Percentiles rank a stretch among this genome's conserved stretches.
Evolutionary conservation across 1,140 invertebrate species (phyloP).

Genomic region (Philaenus spumarius): DNA sequence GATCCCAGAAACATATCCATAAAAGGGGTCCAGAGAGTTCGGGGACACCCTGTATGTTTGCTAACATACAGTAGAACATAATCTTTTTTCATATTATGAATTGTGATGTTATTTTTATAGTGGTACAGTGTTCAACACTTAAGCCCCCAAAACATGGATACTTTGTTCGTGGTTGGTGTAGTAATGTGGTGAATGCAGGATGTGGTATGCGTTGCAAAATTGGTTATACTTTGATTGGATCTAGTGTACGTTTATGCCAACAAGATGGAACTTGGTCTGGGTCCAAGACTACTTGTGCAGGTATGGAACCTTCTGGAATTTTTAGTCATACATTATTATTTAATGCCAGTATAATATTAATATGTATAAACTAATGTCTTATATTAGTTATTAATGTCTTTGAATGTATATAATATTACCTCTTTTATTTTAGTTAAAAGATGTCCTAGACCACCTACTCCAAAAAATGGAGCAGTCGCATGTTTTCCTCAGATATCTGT

Average conservation of each 20-base stretch:
- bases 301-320: conserved; percentile 36
- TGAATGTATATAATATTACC: not conserved
- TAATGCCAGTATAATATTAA: not conserved
- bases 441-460: conserved; percentile 47
- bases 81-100: no score
- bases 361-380: not conserved
- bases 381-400: not conserved
- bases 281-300: conserved; percentile 48
- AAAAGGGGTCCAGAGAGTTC: no score
- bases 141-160: conserved; percentile 55
- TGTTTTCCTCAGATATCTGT: conserved; percentile 48
- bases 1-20: no score
- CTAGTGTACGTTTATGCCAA: conserved; percentile 57
- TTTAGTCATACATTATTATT: not conserved
- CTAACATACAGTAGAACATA: no score
- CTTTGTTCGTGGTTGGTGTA: conserved; percentile 57
- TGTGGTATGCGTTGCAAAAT: conserved; percentile 61
- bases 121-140: conserved; percentile 52
- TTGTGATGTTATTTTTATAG: conserved; percentile 38
- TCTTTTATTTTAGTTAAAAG: conserved; percentile 49
- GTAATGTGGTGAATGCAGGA: conserved; percentile 58
- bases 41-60: no score
- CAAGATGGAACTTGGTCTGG: conserved; percentile 62
- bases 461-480: conserved; percentile 50
- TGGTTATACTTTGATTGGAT: conserved; percentile 56